A percentile compares a stretch with the other conserved stretches of the same genome.
Conservation (phyloP, 2,888 invertebrate species). For the Choreutis nemorana region DNA sequence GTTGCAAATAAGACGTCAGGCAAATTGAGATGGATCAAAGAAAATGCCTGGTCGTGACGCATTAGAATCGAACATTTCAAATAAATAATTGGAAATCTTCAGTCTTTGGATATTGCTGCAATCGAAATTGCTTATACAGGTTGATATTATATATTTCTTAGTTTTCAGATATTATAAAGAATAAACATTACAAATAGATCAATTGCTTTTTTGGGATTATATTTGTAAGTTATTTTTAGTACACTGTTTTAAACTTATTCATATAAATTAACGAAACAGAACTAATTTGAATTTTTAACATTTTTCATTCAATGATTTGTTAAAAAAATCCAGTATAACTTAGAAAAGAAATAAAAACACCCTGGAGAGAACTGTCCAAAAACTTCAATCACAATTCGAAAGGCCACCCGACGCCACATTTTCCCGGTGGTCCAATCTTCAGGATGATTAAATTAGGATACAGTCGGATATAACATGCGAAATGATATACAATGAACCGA, state of each 20-base stretch:
- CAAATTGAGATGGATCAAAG: constrained; percentile 52
- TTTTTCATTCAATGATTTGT: constrained; percentile 3
- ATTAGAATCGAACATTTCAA: constrained; percentile 50
- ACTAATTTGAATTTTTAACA: not conserved
- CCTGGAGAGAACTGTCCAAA: constrained; percentile 32
- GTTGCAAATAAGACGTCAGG: constrained; percentile 55
- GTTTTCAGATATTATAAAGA: too few species aligned
- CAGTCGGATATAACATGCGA: constrained; percentile 57
- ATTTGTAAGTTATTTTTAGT: constrained; percentile 1
- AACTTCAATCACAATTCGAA: constrained; percentile 41
- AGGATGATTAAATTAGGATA: constrained; percentile 64
- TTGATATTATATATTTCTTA: constrained; percentile 12
- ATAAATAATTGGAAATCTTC: constrained; percentile 45
- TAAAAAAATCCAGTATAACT: constrained; percentile 15
- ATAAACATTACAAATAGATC: too few species aligned
- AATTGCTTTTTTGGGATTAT: constrained; percentile 1
- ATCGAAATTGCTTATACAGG: constrained; percentile 23
- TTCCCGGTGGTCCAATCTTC: constrained; percentile 62
- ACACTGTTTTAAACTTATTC: constrained; percentile 4
- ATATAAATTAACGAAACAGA: not conserved
- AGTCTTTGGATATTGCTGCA: constrained; percentile 33
- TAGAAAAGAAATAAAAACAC: constrained; percentile 24
- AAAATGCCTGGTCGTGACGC: constrained; percentile 40
- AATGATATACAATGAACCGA: constrained; percentile 61
- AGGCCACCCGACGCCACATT: constrained; percentile 45